A percentile compares a stretch with the other conserved stretches of the same genome.
Evolutionary conservation across 2,888 invertebrate species (phyloP).

Genomic region (Tinea pellionella): DNA sequence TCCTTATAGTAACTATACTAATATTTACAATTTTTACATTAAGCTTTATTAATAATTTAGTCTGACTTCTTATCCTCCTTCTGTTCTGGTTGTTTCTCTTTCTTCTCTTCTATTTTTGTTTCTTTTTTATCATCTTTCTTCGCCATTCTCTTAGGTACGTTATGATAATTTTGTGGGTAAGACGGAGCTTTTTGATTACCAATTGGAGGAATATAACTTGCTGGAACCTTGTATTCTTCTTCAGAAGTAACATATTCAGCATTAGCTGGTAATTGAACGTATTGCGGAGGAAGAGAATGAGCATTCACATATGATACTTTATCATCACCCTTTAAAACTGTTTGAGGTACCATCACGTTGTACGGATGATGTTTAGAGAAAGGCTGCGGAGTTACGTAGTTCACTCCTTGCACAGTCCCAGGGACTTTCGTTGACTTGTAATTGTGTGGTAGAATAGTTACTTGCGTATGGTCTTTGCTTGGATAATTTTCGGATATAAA

Average conservation of each 20-base stretch:
- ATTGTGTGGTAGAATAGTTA: slow-evolving; percentile 55
- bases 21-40: background rate
- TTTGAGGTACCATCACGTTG: slow-evolving; percentile 57
- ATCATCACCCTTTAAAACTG: slow-evolving; percentile 41
- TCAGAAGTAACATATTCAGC: slow-evolving; percentile 30
- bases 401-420: slow-evolving; percentile 41
- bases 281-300: slow-evolving; percentile 38
- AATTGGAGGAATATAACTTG: slow-evolving; percentile 36
- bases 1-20: background rate
- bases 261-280: slow-evolving; percentile 23
- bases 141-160: slow-evolving; percentile 49
- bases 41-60: background rate
- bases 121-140: slow-evolving; percentile 26
- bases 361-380: slow-evolving; percentile 48
- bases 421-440: slow-evolving; percentile 33
- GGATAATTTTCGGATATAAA: slow-evolving; percentile 69
- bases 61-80: background rate
- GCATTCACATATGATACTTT: slow-evolving; percentile 56
- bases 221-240: slow-evolving; percentile 37
- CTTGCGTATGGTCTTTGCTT: slow-evolving; percentile 67
- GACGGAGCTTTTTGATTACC: slow-evolving; percentile 38
- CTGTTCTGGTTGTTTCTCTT: slow-evolving; percentile 17
- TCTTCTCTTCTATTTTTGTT: slow-evolving; percentile 14
- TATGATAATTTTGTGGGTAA: slow-evolving; percentile 51
- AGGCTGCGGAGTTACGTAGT: slow-evolving; percentile 56